A percentile compares a stretch with the other conserved stretches of the same genome.
phyloP scores from a whole-genome alignment of 2,797 vertebrate genomes.

The Crenichthys baileyi region DNA sequence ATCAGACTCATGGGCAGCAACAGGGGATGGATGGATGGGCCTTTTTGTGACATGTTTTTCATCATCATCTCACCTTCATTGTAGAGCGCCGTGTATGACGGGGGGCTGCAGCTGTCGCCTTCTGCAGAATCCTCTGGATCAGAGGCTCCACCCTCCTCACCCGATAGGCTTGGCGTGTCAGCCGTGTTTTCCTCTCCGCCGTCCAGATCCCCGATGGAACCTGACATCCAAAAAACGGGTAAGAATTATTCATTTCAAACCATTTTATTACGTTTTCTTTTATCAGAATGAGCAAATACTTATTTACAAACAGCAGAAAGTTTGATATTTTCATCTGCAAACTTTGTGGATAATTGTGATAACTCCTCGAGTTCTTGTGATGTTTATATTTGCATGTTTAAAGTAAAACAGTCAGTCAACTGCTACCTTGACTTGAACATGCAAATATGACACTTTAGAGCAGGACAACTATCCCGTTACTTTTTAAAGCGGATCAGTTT shows the following conservation, averaged over 20 bases:
- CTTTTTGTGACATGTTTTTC: too few relatives aligned
- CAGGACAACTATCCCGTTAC: too few relatives aligned
- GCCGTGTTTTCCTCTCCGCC: constrained; percentile 79
- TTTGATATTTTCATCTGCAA: too few relatives aligned
- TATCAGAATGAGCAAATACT: neutral
- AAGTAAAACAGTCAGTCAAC: too few relatives aligned
- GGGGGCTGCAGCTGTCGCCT: constrained; percentile 74
- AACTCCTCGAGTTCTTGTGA: too few relatives aligned
- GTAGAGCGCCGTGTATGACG: constrained; percentile 62
- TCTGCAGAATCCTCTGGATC: constrained; percentile 84
- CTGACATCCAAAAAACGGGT: constrained; percentile 63
- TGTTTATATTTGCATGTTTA: too few relatives aligned
- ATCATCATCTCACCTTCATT: constrained; percentile 75
- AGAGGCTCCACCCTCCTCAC: constrained; percentile 81
- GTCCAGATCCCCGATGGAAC: constrained; percentile 90
- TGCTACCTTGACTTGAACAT: too few relatives aligned
- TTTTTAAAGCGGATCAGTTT: neutral
- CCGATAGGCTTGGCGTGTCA: constrained; percentile 79
- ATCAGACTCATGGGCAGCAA: too few relatives aligned
- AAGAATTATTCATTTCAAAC: neutral
- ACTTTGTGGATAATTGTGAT: too few relatives aligned
- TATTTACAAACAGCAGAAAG: too few relatives aligned
- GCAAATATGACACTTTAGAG: too few relatives aligned
- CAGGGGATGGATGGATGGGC: neutral
- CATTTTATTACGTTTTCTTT: neutral